These are phyloP conservation scores for Gallinago stenura DNA, from an alignment of 2,797 vertebrate species.

Conservation along the genomic window DNA sequence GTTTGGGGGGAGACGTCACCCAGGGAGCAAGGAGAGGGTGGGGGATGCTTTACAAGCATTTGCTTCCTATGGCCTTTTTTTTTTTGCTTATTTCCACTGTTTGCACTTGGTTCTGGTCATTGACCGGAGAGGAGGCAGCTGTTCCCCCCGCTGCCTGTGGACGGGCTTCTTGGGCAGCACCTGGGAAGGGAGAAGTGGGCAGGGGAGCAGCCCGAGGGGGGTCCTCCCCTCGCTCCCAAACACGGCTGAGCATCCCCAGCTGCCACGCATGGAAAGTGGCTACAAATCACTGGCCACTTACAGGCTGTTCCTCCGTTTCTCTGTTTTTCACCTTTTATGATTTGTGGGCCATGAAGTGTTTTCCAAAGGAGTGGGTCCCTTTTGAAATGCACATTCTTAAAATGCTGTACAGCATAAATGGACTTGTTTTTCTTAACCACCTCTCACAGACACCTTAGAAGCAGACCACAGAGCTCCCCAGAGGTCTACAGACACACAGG, in stretches of 20 bases:
- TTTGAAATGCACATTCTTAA: constrained; percentile 62
- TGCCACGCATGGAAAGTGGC: rapidly evolving
- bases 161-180: background rate
- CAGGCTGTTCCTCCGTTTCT: background rate
- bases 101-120: background rate
- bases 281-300: background rate
- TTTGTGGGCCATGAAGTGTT: constrained; percentile 23
- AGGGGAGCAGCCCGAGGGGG: background rate
- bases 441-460: constrained; percentile 58
- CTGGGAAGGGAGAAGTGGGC: background rate
- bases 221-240: background rate
- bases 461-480: constrained; percentile 44
- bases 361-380: constrained; percentile 28
- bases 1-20: background rate
- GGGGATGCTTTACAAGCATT: background rate
- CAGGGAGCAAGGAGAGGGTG: background rate
- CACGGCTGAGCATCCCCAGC: rapidly evolving
- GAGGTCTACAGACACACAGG: constrained; percentile 35
- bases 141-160: rapidly evolving
- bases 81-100: background rate
- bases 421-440: constrained; percentile 44
- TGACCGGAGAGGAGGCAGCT: background rate
- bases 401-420: constrained; percentile 38
- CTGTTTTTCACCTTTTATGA: constrained; percentile 31
- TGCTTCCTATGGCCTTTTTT: background rate